Conservation (phyloP, 2,113 vertebrate species). For the Helogale parvula region DNA sequence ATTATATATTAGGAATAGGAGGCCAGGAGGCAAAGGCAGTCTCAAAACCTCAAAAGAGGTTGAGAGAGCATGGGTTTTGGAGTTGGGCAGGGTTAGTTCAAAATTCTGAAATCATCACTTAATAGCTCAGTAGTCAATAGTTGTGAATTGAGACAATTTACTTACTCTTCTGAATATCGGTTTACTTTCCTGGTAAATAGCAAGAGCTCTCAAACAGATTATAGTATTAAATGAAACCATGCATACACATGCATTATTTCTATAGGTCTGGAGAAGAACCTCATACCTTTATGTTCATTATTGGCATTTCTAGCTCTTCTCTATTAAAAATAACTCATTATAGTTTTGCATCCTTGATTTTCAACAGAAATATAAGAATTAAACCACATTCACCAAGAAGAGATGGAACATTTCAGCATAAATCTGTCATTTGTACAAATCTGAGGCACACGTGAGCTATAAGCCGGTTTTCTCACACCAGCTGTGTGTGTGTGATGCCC, state of each 20-base stretch:
- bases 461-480: constrained; percentile 47
- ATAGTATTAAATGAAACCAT: constrained; percentile 11
- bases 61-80: neutral
- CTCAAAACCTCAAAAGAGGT: neutral
- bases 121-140: neutral
- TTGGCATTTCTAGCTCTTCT: neutral
- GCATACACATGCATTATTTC: neutral
- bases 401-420: neutral
- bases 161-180: neutral
- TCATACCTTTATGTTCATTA: neutral
- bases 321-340: constrained; percentile 2
- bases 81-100: neutral
- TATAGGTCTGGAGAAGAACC: neutral
- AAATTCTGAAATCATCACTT: neutral
- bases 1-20: neutral
- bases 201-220: neutral
- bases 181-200: constrained; percentile 12
- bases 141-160: neutral
- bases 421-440: constrained; percentile 5
- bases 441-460: neutral
- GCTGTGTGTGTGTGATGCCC: constrained; percentile 25
- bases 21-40: neutral
- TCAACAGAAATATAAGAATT: neutral
- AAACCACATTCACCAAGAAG: neutral
- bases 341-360: neutral